Evolutionary conservation across 2,888 invertebrate species (phyloP).

Genomic region (Hylaea fasciaria): DNA sequence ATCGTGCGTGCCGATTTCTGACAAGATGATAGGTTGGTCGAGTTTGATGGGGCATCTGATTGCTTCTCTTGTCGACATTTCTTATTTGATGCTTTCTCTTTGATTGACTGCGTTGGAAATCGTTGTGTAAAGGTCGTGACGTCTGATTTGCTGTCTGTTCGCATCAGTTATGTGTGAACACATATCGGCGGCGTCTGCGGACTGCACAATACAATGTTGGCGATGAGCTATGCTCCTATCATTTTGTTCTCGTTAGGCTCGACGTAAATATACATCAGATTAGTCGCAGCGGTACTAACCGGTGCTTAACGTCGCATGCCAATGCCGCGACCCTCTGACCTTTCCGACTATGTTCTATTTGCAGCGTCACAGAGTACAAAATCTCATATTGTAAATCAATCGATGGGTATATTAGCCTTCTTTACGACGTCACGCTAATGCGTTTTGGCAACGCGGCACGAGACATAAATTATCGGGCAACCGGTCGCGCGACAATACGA

Average conservation of each 20-base stretch:
- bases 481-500: slow-evolving; percentile 49
- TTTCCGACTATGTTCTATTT: slow-evolving; percentile 38
- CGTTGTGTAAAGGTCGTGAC: slow-evolving; percentile 60
- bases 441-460: slow-evolving; percentile 52
- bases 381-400: slow-evolving; percentile 48
- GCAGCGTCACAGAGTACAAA: slow-evolving; percentile 42
- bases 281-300: slow-evolving; percentile 10
- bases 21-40: slow-evolving; percentile 80
- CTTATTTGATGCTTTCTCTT: slow-evolving; percentile 78
- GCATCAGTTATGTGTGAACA: slow-evolving; percentile 27
- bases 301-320: slow-evolving; percentile 29
- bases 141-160: slow-evolving; percentile 47
- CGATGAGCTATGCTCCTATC: slow-evolving; percentile 15
- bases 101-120: slow-evolving; percentile 79
- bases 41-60: slow-evolving; percentile 81
- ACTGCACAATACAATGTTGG: slow-evolving; percentile 29
- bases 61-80: slow-evolving; percentile 83
- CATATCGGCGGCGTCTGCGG: slow-evolving; percentile 12
- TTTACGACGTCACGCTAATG: slow-evolving; percentile 46
- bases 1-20: slow-evolving; percentile 84
- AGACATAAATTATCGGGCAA: slow-evolving; percentile 51
- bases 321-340: slow-evolving; percentile 39
- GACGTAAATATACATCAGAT: slow-evolving; percentile 26
- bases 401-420: slow-evolving; percentile 49
- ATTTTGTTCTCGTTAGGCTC: slow-evolving; percentile 27